phyloP scores from a whole-genome alignment of 2,797 vertebrate genomes.

The Acanthurus leucopareius region DNA sequence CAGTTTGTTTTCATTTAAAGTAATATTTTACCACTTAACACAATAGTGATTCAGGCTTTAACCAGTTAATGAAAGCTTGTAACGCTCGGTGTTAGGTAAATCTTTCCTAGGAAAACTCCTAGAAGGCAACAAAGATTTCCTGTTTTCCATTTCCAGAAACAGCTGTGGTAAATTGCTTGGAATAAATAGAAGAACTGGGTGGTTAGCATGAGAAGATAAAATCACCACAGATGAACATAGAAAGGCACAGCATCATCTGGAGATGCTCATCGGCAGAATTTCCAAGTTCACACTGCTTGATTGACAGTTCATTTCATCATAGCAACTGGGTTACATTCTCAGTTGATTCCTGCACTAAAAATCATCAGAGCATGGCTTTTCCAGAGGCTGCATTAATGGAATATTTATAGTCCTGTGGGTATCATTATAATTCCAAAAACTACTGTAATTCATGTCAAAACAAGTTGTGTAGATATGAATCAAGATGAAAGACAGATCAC shows the following conservation, averaged over 20 bases:
- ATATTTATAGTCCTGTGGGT: conserved; percentile 54
- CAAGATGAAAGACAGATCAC: conserved; percentile 33
- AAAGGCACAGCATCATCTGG: conserved; percentile 23
- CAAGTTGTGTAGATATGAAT: conserved; percentile 39
- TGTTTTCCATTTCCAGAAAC: conserved; percentile 25
- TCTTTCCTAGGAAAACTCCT: conserved; percentile 34
- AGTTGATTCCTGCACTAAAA: conserved; percentile 19
- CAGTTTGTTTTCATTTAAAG: conserved; percentile 32
- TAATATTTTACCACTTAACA: conserved; percentile 5
- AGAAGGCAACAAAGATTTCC: conserved; percentile 24
- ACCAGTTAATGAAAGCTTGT: conserved; percentile 11
- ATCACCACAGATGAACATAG: background rate
- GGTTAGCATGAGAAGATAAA: conserved; percentile 22
- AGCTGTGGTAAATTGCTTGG: conserved; percentile 8
- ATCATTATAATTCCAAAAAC: conserved; percentile 65
- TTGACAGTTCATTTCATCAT: conserved; percentile 14
- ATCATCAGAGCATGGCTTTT: conserved; percentile 29
- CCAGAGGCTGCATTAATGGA: conserved; percentile 48
- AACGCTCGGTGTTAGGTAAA: background rate
- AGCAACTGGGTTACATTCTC: conserved; percentile 35
- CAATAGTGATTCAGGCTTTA: conserved; percentile 8
- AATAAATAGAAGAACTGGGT: conserved; percentile 18
- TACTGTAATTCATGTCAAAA: conserved; percentile 29
- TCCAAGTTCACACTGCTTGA: conserved; percentile 6
- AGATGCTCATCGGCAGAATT: conserved; percentile 17